Evolutionary conservation across 2,113 vertebrate genomes (phyloP).

Genomic region (Sphyrna mokarran): DNA sequence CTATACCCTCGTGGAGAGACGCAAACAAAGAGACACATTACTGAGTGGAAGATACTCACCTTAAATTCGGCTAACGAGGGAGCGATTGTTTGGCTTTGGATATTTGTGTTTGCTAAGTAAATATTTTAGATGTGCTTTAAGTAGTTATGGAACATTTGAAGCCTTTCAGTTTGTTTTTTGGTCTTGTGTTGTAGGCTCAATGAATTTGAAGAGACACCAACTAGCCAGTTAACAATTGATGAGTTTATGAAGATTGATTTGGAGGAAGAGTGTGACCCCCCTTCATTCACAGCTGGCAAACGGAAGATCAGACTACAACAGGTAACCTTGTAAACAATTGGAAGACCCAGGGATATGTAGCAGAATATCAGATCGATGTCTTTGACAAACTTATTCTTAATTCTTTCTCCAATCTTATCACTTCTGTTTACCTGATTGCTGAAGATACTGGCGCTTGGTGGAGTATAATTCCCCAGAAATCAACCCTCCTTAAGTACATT

Average conservation of each 20-base stretch:
- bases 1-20: too few relatives aligned
- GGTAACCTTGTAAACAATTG: slow-evolving; percentile 52
- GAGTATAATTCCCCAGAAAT: background rate
- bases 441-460: background rate
- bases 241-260: slow-evolving; percentile 91
- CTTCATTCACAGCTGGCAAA: slow-evolving; percentile 78
- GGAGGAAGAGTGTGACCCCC: slow-evolving; percentile 89
- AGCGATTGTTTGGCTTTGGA: too few relatives aligned
- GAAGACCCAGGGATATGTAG: background rate
- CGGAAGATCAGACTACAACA: slow-evolving; percentile 69
- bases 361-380: background rate
- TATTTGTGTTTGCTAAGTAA: too few relatives aligned
- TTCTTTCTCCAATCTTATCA: background rate
- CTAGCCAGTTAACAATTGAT: slow-evolving; percentile 87
- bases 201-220: slow-evolving; percentile 92
- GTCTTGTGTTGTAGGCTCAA: slow-evolving; percentile 60
- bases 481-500: background rate
- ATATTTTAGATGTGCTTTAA: background rate
- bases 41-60: too few relatives aligned
- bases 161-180: background rate
- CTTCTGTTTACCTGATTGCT: background rate
- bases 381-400: background rate
- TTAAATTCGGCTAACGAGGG: too few relatives aligned
- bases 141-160: background rate
- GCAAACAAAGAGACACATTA: too few relatives aligned